phyloP scores from a whole-genome alignment of 2,888 invertebrate genomes.

The Homarus gammarus region DNA sequence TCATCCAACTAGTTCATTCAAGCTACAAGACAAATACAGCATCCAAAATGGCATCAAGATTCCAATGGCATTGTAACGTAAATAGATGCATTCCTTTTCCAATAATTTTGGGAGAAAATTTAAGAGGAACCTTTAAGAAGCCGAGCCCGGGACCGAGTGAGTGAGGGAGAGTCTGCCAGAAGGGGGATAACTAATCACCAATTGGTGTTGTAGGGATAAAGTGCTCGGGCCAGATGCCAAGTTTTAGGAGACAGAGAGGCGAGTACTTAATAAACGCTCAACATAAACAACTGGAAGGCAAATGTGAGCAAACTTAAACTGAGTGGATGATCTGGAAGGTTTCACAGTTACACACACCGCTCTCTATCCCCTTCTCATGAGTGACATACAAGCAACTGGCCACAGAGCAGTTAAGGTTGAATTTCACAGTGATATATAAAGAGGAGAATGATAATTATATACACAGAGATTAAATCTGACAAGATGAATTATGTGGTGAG shows the following conservation, averaged over 20 bases:
- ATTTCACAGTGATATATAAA: background rate
- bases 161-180: background rate
- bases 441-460: background rate
- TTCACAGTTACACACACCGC: background rate
- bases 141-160: background rate
- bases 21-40: too few species aligned
- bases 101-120: too few species aligned
- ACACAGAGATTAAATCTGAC: background rate
- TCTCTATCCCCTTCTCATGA: background rate
- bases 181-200: background rate
- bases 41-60: too few species aligned
- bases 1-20: too few species aligned
- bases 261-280: background rate
- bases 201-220: background rate
- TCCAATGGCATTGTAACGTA: too few species aligned
- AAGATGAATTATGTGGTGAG: background rate
- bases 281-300: too few species aligned
- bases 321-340: background rate
- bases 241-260: background rate
- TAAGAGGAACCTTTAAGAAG: too few species aligned
- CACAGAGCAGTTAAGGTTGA: conserved; percentile 32
- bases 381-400: background rate
- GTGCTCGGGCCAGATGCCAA: conserved; percentile 20
- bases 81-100: too few species aligned
- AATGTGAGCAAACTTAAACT: too few species aligned